These are phyloP conservation scores for Watsonalla binaria DNA, from an alignment of 2,888 invertebrate species.

Conservation along the genomic window DNA sequence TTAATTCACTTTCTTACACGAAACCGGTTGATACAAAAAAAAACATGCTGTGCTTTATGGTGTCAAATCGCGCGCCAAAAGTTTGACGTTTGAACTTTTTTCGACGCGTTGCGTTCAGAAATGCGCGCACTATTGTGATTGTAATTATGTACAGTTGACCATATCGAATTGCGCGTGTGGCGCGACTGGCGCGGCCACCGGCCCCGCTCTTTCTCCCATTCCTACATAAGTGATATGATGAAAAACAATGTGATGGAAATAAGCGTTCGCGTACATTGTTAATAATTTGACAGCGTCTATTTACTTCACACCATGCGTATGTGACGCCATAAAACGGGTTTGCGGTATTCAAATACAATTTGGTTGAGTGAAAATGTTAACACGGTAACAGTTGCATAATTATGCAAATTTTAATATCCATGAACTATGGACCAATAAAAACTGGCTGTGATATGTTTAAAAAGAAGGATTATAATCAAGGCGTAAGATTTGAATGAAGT, in stretches of 20 bases:
- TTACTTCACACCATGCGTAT: constrained; percentile 27
- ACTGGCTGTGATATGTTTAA: not conserved
- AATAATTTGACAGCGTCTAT: constrained; percentile 44
- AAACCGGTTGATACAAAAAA: constrained; percentile 50
- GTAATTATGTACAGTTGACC: constrained; percentile 72
- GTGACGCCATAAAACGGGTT: constrained; percentile 20
- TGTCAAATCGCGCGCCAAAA: constrained; percentile 42
- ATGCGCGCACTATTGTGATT: constrained; percentile 38
- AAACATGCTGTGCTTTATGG: constrained; percentile 33
- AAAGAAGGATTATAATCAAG: not conserved
- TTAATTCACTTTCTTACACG: constrained; percentile 70
- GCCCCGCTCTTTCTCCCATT: constrained; percentile 75
- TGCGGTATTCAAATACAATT: constrained; percentile 22
- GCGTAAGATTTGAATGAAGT: too few species aligned
- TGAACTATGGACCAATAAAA: not conserved
- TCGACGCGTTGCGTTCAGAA: constrained; percentile 27
- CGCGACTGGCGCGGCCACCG: constrained; percentile 65
- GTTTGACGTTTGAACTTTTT: constrained; percentile 38
- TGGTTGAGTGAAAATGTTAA: constrained; percentile 33
- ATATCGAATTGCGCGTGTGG: constrained; percentile 73
- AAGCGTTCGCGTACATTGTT: constrained; percentile 49
- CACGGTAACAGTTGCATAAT: constrained; percentile 24
- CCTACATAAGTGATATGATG: constrained; percentile 65
- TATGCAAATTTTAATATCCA: constrained; percentile 20
- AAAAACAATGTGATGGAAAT: constrained; percentile 55